Conservation (phyloP, 2,888 invertebrate genomes). For the Lordiphosa fenestrarum region DNA sequence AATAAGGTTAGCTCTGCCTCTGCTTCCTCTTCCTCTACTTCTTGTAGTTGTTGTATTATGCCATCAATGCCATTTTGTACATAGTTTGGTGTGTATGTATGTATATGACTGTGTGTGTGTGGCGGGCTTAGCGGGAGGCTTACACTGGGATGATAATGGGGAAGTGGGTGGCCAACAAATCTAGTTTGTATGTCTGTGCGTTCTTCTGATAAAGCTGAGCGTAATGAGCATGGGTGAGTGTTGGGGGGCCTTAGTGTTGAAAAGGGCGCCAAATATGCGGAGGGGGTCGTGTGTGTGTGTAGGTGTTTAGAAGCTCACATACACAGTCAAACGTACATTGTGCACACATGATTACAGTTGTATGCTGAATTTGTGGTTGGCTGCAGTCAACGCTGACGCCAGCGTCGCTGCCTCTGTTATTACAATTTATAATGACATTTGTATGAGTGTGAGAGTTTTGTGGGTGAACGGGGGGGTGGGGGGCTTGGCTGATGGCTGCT, state of each 20-base stretch:
- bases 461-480: constrained; percentile 2
- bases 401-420: constrained; percentile 67
- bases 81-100: constrained; percentile 54
- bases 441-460: constrained; percentile 38
- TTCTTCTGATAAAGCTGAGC: constrained; percentile 65
- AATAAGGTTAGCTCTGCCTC: constrained; percentile 56
- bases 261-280: constrained; percentile 68
- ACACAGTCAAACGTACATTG: constrained; percentile 30
- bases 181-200: constrained; percentile 46
- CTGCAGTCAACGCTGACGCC: constrained; percentile 44
- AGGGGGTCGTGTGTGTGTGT: constrained; percentile 38
- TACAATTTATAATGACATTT: constrained; percentile 77
- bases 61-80: constrained; percentile 74
- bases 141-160: too few relatives aligned
- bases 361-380: constrained; percentile 75
- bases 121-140: constrained; percentile 2
- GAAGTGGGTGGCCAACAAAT: constrained; percentile 30
- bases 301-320: constrained; percentile 65
- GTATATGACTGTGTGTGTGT: constrained; percentile 13
- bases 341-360: constrained; percentile 74
- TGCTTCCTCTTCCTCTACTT: constrained; percentile 6
- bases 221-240: constrained; percentile 65
- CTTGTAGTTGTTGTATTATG: constrained; percentile 58
- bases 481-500: not conserved
- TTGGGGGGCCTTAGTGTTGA: constrained; percentile 50